Evolutionary conservation across 2,797 vertebrate species (phyloP).

Genomic region (Uromys caudimaculatus): DNA sequence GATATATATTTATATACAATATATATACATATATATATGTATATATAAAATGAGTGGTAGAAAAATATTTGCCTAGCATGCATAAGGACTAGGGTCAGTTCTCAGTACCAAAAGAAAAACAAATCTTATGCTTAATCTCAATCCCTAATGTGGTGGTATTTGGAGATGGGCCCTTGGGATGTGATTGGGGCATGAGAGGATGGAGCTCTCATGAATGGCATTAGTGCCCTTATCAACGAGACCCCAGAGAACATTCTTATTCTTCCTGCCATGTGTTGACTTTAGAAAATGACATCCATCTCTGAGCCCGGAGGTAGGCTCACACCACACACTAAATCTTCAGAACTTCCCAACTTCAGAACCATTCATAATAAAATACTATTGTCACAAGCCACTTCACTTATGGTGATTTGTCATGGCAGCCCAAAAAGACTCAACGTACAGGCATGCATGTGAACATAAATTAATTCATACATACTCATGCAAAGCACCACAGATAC

Average conservation of each 20-base stretch:
- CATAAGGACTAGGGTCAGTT: background rate
- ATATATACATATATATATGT: background rate
- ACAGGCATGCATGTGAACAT: background rate
- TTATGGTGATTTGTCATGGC: background rate
- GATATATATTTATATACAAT: background rate
- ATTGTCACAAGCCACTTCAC: background rate
- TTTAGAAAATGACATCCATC: background rate
- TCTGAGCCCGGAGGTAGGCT: background rate
- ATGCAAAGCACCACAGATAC: background rate
- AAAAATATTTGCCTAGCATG: background rate
- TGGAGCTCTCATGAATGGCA: background rate
- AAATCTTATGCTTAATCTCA: background rate
- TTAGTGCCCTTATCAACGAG: background rate
- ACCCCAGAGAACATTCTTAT: background rate
- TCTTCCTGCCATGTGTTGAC: background rate
- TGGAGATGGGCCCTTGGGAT: background rate
- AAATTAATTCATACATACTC: background rate
- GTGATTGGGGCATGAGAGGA: background rate
- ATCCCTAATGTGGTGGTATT: background rate
- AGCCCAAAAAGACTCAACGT: background rate
- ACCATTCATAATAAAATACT: background rate
- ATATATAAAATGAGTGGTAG: background rate
- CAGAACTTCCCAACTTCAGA: background rate
- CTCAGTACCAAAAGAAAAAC: background rate
- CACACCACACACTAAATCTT: background rate